Conservation (phyloP, 2,113 vertebrate genomes). For the Rhadina sibilatrix region DNA sequence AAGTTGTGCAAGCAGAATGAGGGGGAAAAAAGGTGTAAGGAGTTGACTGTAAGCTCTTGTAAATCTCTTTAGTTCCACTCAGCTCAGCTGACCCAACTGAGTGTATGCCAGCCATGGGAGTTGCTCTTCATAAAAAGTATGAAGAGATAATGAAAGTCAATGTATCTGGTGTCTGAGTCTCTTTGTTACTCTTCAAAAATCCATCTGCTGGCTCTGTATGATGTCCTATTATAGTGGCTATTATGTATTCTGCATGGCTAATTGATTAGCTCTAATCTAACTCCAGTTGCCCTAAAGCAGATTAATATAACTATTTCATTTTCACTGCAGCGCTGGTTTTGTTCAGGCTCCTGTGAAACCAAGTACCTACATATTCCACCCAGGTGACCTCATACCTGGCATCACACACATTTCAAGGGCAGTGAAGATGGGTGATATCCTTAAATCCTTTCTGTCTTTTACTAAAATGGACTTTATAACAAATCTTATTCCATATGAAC, state of each 20-base stretch:
- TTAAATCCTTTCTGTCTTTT: background rate
- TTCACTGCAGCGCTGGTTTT: background rate
- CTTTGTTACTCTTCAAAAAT: background rate
- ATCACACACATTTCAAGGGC: background rate
- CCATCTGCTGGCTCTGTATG: background rate
- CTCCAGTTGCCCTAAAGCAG: background rate
- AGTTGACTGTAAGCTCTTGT: background rate
- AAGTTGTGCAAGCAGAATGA: background rate
- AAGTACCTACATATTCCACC: background rate
- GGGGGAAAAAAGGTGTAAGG: background rate
- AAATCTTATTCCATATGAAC: background rate
- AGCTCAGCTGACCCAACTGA: background rate
- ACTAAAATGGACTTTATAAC: background rate
- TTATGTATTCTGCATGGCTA: background rate
- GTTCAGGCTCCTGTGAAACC: background rate
- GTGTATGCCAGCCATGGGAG: background rate
- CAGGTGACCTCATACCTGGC: background rate
- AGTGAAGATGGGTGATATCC: background rate
- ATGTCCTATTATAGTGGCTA: background rate
- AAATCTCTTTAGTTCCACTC: constrained; percentile 11
- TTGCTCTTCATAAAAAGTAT: background rate
- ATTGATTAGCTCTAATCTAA: background rate
- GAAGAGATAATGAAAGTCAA: background rate
- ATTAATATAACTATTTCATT: background rate
- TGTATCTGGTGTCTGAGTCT: background rate